Percentiles rank a stretch among this genome's conserved stretches.
These are phyloP conservation scores for Tetraodon nigroviridis DNA, from an alignment of 2,113 vertebrate species.

Conservation along the genomic window DNA sequence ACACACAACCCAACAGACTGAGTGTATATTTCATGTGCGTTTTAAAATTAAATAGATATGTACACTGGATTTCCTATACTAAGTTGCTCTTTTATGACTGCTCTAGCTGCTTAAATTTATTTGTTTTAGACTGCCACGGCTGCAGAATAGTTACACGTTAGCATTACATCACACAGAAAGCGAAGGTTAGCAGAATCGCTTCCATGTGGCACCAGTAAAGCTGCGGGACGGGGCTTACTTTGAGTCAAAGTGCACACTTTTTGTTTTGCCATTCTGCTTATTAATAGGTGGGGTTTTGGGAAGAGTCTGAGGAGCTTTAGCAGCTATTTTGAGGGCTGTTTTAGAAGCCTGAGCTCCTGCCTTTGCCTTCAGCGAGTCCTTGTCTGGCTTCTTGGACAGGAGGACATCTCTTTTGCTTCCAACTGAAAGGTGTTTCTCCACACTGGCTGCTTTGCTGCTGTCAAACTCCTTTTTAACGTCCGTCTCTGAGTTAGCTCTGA, in stretches of 20 bases:
- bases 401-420: constrained; percentile 56
- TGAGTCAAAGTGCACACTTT: constrained; percentile 69
- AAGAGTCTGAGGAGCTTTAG: constrained; percentile 52
- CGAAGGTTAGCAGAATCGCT: constrained; percentile 56
- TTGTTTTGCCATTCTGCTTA: constrained; percentile 67
- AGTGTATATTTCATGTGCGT: constrained; percentile 26
- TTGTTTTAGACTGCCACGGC: constrained; percentile 37
- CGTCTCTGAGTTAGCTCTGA: constrained; percentile 61
- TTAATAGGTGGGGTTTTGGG: constrained; percentile 50
- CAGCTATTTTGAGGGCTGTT: constrained; percentile 51
- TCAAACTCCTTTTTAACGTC: constrained; percentile 63
- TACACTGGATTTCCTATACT: constrained; percentile 12
- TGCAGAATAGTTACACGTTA: constrained; percentile 57
- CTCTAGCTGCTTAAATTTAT: constrained; percentile 20
- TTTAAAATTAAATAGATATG: constrained; percentile 25
- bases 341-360: constrained; percentile 46
- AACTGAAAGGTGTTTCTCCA: constrained; percentile 57
- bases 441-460: constrained; percentile 40
- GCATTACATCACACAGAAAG: constrained; percentile 61
- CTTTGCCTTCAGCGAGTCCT: constrained; percentile 61
- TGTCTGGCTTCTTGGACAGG: constrained; percentile 59
- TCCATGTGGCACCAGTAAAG: not conserved
- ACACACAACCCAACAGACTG: constrained; percentile 18
- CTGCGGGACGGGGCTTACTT: constrained; percentile 53
- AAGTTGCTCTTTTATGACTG: constrained; percentile 21